A percentile compares a stretch with the other conserved stretches of the same genome.
phyloP scores from a whole-genome alignment of 53 echinoderm and acorn worm genomes.

The Pentamera pediparva region DNA sequence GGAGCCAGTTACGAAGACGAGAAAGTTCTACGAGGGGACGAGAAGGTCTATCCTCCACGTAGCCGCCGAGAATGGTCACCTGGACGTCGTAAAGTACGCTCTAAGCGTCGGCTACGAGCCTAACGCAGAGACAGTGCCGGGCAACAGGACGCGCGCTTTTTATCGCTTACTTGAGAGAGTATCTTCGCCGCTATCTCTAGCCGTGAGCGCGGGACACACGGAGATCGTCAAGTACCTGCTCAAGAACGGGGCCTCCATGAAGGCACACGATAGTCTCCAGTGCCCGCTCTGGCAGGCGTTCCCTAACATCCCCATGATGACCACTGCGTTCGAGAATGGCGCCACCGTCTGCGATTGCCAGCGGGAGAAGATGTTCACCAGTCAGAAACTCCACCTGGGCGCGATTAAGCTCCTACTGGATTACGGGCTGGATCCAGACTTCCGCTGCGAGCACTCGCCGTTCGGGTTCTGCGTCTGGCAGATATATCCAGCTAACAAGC shows the following conservation, averaged over 20 bases:
- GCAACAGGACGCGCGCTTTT: background rate
- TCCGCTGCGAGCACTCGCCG: constrained; percentile 8
- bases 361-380: constrained; percentile 1
- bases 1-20: background rate
- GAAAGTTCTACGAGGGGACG: constrained; percentile 7
- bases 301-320: constrained; percentile 9
- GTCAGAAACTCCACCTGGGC: background rate
- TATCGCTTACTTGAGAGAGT: background rate
- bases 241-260: constrained; percentile 22
- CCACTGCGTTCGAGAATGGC: constrained; percentile 2
- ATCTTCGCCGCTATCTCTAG: constrained; percentile 6
- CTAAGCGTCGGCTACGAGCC: background rate
- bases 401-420: constrained; percentile 10
- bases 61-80: constrained; percentile 18
- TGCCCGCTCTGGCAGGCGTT: constrained; percentile 29
- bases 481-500: constrained; percentile 2
- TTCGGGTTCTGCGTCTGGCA: constrained; percentile 26
- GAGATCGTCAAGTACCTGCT: constrained; percentile 24
- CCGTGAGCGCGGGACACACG: constrained; percentile 1
- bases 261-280: background rate
- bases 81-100: constrained; percentile 12
- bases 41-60: constrained; percentile 3
- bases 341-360: constrained; percentile 11
- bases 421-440: constrained; percentile 11
- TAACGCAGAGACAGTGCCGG: background rate